A percentile compares a stretch with the other conserved stretches of the same genome.
Evolutionary conservation across 2,113 vertebrate genomes (phyloP).

Genomic region (Corvus cornix): DNA sequence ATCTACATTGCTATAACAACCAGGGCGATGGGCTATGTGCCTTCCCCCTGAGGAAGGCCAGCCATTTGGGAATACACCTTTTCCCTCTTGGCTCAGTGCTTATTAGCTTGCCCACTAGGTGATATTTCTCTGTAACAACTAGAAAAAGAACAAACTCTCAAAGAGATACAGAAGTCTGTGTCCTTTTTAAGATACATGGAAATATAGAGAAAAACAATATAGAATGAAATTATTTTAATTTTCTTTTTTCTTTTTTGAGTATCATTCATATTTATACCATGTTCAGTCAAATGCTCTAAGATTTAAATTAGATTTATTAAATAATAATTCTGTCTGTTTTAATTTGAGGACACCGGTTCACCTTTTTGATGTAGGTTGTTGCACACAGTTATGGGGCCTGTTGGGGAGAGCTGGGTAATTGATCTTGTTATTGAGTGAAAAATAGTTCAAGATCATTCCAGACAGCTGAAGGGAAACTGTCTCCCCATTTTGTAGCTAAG

Average conservation of each 20-base stretch:
- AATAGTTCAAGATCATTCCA: not conserved
- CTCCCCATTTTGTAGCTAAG: not conserved
- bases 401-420: not conserved
- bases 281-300: not conserved
- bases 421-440: not conserved
- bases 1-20: not conserved
- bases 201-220: not conserved
- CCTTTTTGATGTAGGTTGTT: not conserved
- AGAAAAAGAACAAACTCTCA: not conserved
- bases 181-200: not conserved
- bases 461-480: not conserved
- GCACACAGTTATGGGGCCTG: not conserved
- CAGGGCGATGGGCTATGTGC: not conserved
- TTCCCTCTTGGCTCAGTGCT: not conserved
- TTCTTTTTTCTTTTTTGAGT: not conserved
- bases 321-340: not conserved
- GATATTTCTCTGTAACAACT: not conserved
- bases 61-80: not conserved
- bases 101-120: not conserved
- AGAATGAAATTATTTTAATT: not conserved
- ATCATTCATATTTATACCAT: not conserved
- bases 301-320: not conserved
- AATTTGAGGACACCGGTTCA: not conserved
- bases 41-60: not conserved
- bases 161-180: not conserved